phyloP scores from a whole-genome alignment of 1,140 invertebrate species.

The Druon quercuslanigerum region DNA sequence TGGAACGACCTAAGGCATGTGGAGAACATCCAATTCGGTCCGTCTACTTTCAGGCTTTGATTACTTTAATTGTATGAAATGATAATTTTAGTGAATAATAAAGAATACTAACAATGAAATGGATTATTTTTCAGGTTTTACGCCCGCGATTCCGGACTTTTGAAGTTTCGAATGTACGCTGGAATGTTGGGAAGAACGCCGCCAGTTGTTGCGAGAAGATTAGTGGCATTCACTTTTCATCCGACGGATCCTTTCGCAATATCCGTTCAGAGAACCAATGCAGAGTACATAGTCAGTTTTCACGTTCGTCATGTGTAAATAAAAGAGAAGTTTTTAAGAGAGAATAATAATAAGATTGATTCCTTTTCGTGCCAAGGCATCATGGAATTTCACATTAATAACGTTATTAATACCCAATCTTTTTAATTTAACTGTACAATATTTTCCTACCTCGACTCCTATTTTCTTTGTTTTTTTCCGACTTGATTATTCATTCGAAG shows the following conservation, averaged over 20 bases:
- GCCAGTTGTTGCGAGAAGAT: slow-evolving; percentile 78
- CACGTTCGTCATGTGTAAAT: slow-evolving; percentile 80
- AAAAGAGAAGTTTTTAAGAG: not conserved
- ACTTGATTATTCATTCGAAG: too few relatives aligned
- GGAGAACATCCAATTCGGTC: slow-evolving; percentile 95
- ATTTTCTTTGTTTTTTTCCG: too few relatives aligned
- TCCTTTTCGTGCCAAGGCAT: too few relatives aligned
- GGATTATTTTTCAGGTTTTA: slow-evolving; percentile 84
- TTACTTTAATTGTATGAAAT: too few relatives aligned
- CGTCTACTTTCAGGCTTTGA: too few relatives aligned
- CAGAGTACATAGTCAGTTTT: slow-evolving; percentile 98
- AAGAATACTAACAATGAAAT: slow-evolving; percentile 16
- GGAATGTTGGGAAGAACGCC: slow-evolving; percentile 80
- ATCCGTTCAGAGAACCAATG: slow-evolving; percentile 94
- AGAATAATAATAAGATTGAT: too few relatives aligned
- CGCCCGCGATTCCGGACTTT: slow-evolving; percentile 88
- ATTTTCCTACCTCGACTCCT: too few relatives aligned
- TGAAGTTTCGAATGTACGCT: slow-evolving; percentile 93
- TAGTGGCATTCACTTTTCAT: slow-evolving; percentile 99
- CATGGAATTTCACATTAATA: too few relatives aligned
- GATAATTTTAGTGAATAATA: too few relatives aligned
- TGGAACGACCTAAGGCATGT: slow-evolving; percentile 96
- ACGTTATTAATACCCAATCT: too few relatives aligned
- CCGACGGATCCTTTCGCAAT: slow-evolving; percentile 97
- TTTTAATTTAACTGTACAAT: too few relatives aligned